These are phyloP conservation scores for Drosophila funebris DNA, from an alignment of 1,140 invertebrate genomes.

Conservation along the genomic window DNA sequence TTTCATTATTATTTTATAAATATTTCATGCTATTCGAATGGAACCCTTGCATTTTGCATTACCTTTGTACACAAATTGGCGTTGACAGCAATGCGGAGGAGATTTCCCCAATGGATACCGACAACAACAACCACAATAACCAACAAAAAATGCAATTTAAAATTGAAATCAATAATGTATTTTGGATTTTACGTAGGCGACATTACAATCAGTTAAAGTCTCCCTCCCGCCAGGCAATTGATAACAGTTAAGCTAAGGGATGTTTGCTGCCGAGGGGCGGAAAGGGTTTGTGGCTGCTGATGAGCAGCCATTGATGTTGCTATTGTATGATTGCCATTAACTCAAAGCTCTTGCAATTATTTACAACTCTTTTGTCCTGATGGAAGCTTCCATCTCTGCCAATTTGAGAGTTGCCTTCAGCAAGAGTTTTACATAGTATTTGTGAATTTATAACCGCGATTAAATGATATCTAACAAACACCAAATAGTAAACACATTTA, in stretches of 20 bases:
- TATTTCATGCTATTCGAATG: conserved; percentile 64
- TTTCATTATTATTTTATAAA: conserved; percentile 71
- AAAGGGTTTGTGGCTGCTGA: conserved; percentile 21
- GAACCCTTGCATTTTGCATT: conserved; percentile 67
- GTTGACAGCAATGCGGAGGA: conserved; percentile 44
- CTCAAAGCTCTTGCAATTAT: conserved; percentile 31
- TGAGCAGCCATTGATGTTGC: conserved; percentile 27
- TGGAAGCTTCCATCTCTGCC: not conserved
- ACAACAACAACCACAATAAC: conserved; percentile 11
- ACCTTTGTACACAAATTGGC: conserved; percentile 52
- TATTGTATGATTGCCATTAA: conserved; percentile 35
- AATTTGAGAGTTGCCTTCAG: not conserved
- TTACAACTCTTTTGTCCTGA: conserved; percentile 2
- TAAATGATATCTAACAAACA: not conserved
- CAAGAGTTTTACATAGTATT: not conserved
- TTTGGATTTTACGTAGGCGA: conserved; percentile 19
- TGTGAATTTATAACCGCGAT: not conserved
- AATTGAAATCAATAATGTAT: conserved; percentile 75
- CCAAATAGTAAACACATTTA: not conserved
- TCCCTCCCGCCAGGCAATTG: not conserved
- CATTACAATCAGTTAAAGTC: conserved; percentile 28
- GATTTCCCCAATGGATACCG: conserved; percentile 35
- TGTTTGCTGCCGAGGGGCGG: not conserved
- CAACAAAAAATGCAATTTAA: conserved; percentile 55
- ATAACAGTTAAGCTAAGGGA: not conserved